Base-by-base conservation (phyloP, 2,888 invertebrate species). In the Drosophila pseudotalamancana region DNA sequence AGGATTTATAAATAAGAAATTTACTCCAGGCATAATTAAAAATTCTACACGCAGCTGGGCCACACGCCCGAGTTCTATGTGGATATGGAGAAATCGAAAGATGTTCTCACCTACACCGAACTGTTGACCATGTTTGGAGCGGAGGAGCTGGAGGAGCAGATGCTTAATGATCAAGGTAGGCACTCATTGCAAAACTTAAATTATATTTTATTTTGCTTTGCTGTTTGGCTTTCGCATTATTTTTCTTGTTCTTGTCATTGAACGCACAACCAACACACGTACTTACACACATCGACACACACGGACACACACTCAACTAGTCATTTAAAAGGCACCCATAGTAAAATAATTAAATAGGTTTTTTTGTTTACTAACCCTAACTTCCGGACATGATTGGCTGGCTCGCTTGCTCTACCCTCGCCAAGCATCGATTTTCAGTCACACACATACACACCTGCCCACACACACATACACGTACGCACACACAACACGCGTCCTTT, bases 121-220 rank as follows among this genome's bases (percentile, higher is more conserved):
- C 90, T 97, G 34, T 89, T 96, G 59, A 92, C 92, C 54, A 94
- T 94, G 80, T 96, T 95, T 81, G 96, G 95, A 27, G 95, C 95
- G 72, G 94, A 95, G 87, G 93, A 93, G 27, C 90, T 93, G 57
- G 94, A 94, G 43, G 93, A 95, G 75, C 94, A 93, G 88, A 94
- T 96, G 93, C 92, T 96, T 64, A 93, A 92, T 69, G 96, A 96
- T 91, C 95, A 96, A 95, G 96, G 96, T 96, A 94, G 73, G 78
- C 66, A 56, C 8, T 57, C 49, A 64, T 50, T 55, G n/a, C n/a
- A n/a, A n/a, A n/a, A n/a, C n/a, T n/a, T n/a, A n/a, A n/a, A n/a
- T n/a, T n/a, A n/a, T 40, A 32, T 42, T 63, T 45, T 31, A n/a
- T 23, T 75, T 74, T 75, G 49, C 57, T 67, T 72, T 70, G 66